These are phyloP conservation scores for Mongoloraphidia duomilia DNA, from an alignment of 2,888 invertebrate genomes.

Conservation along the genomic window DNA sequence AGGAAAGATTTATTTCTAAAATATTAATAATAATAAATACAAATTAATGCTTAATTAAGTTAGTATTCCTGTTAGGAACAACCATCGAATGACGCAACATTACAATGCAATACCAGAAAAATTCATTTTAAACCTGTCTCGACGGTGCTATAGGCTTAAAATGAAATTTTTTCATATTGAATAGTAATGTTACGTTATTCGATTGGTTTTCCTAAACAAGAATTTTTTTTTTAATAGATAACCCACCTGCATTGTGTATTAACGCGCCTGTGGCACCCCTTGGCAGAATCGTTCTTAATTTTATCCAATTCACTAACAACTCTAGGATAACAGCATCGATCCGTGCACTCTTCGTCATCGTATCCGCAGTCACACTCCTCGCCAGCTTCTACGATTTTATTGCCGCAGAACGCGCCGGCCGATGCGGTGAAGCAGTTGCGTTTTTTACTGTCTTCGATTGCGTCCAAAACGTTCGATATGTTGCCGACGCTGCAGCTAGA, in stretches of 20 bases:
- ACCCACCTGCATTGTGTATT: conserved; percentile 66
- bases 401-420: conserved; percentile 95
- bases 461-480: conserved; percentile 86
- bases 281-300: conserved; percentile 52
- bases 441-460: conserved; percentile 80
- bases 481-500: conserved; percentile 88
- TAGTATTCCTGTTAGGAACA: too few species aligned
- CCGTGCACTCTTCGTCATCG: conserved; percentile 79
- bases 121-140: too few species aligned
- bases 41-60: too few species aligned
- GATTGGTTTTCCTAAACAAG: background rate
- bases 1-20: background rate
- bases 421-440: conserved; percentile 87
- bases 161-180: too few species aligned
- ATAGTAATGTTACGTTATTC: too few species aligned
- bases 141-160: too few species aligned
- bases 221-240: too few species aligned
- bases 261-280: conserved; percentile 64
- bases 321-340: conserved; percentile 87
- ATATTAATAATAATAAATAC: too few species aligned
- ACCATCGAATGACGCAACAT: too few species aligned
- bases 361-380: conserved; percentile 98
- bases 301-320: conserved; percentile 55
- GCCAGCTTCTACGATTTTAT: conserved; percentile 93
- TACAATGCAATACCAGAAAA: too few species aligned